These are phyloP conservation scores for rat (Rattus norvegicus) DNA, from an alignment of 2,113 vertebrate genomes.

Conservation along the genomic window DNA sequence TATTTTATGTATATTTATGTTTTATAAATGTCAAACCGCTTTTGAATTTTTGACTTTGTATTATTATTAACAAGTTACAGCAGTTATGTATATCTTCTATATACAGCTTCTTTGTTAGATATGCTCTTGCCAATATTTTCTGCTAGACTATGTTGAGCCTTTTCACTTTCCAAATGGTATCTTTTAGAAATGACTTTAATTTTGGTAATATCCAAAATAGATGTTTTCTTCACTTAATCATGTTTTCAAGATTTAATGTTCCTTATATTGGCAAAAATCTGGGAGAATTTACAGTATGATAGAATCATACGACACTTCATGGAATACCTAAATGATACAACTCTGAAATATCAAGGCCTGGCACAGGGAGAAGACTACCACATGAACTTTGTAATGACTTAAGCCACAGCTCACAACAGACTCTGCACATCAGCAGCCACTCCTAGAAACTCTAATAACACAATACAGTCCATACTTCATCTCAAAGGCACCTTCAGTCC, in stretches of 20 bases:
- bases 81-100: neutral
- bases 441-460: neutral
- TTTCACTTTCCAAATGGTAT: constrained; percentile 21
- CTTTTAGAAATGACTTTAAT: neutral
- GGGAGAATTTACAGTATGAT: no score
- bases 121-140: neutral
- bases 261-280: neutral
- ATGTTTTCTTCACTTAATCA: neutral
- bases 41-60: neutral
- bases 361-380: neutral
- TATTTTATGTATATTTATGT: neutral
- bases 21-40: neutral
- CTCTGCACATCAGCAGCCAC: no score
- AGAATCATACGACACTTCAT: neutral
- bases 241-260: neutral
- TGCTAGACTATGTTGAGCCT: neutral
- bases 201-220: neutral
- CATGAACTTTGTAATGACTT: neutral
- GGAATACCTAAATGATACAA: neutral
- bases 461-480: neutral
- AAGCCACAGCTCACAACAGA: neutral
- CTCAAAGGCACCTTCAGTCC: no score
- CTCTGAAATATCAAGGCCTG: neutral
- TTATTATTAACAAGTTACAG: neutral
- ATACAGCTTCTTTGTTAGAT: neutral